Evolutionary conservation across 2,797 vertebrate species (phyloP), one percentile per base, ranked within the genome.

Genomic region (Hybognathus amarus): DNA sequence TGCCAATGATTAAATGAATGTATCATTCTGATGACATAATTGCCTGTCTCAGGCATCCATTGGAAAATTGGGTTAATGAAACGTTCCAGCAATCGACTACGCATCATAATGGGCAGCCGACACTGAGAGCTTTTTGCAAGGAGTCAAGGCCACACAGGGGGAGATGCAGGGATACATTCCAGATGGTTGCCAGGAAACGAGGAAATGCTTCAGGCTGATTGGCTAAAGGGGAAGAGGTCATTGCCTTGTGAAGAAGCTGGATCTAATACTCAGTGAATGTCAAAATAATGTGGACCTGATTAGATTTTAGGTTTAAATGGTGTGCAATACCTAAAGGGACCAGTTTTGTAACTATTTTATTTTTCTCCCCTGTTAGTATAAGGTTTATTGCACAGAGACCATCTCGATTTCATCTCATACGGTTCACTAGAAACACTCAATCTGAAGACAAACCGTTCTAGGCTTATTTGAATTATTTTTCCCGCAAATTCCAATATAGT

Each of bases 31-130:
- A 78, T 79, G 73, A 68, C 64, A 68, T 80, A 36, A 83, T 84
- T 77, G 22, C 40, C 73, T 77, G 66, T 85, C 67, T 63, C 36
- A 38, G 36, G 50, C 79, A 52, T 17, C 24, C 61, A 47, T 78
- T 80, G 52, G 45, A 36, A 76, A 89, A 89, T 80, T 85, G 84
- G 77, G 74, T 88, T 89, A 90, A 93, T 92, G 91, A 92, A 91
- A 89, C 77, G 80, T 84, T 40, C 33, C 59, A 83, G 86, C 87
- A 88, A 90, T 91, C 87, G 90, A 85, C 90, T 89, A 86, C 33
- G 33, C 84, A 61, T 77, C 18, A 77, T 70, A 79, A 82, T 56
- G 9, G 27, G 61, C 45, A 12, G 33, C 69, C 61, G 17, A 61
- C 67, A 68, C 52, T 38, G 42, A 61, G 82, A 54, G 66, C 70